These are phyloP conservation scores for Aphelenchoides bicaudatus DNA, from an alignment of 2,888 invertebrate species.

Conservation along the genomic window DNA sequence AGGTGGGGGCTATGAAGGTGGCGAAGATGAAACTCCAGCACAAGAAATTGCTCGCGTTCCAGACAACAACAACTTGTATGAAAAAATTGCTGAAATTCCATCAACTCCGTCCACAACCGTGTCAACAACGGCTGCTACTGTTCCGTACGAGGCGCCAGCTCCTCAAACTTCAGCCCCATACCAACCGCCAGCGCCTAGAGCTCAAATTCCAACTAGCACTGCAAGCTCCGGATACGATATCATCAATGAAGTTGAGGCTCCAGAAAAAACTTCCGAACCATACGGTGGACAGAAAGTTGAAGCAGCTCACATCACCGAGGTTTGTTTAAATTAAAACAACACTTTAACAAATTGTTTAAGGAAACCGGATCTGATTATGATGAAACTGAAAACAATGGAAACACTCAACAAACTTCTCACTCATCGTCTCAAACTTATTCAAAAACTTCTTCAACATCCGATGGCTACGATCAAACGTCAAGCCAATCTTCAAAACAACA, in stretches of 20 bases:
- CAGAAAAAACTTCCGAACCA: constrained; percentile 1
- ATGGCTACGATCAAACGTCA: background rate
- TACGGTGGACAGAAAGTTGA: constrained; percentile 3
- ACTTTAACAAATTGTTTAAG: background rate
- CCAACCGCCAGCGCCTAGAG: background rate
- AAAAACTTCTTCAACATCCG: background rate
- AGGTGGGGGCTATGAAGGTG: background rate
- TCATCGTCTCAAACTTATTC: background rate
- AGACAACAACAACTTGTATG: constrained; percentile 6
- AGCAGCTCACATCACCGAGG: constrained; percentile 8
- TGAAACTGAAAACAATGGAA: background rate
- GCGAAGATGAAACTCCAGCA: constrained; percentile 4
- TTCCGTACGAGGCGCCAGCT: constrained; percentile 6
- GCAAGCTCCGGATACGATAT: constrained; percentile 14
- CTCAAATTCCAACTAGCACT: background rate
- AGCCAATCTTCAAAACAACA: background rate
- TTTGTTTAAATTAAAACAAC: constrained; percentile 10
- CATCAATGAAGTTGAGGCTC: constrained; percentile 1
- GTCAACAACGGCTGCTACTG: background rate
- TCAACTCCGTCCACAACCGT: background rate
- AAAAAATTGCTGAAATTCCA: constrained; percentile 2
- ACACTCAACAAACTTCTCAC: background rate
- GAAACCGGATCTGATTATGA: constrained; percentile 10
- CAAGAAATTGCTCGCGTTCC: constrained; percentile 12
- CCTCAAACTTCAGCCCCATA: constrained; percentile 1